Percentiles rank a stretch among this genome's conserved stretches.
Conservation (phyloP, 1,140 invertebrate genomes). For the Cherax quadricarinatus region DNA sequence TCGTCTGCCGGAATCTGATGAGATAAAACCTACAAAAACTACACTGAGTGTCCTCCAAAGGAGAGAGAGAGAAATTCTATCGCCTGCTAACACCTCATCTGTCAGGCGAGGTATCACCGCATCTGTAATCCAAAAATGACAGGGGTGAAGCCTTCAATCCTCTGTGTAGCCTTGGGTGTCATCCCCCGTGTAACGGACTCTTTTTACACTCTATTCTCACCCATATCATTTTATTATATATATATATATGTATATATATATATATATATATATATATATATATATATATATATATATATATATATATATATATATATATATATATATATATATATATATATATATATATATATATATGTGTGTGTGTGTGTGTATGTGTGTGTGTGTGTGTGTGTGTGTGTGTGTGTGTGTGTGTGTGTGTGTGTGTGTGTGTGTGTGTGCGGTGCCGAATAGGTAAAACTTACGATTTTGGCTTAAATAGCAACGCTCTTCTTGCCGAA, state of each 20-base stretch:
- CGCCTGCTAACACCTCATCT: not conserved
- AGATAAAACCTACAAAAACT: slow-evolving; percentile 5
- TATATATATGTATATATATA: not conserved
- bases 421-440: too few relatives aligned
- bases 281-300: slow-evolving; percentile 38
- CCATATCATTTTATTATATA: not conserved
- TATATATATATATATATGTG: not conserved
- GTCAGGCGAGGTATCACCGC: slow-evolving; percentile 34
- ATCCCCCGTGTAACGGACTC: slow-evolving; percentile 35
- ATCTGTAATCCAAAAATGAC: slow-evolving; percentile 64
- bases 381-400: too few relatives aligned
- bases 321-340: slow-evolving; percentile 39
- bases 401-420: too few relatives aligned
- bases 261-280: slow-evolving; percentile 12
- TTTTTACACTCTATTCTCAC: not conserved
- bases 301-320: slow-evolving; percentile 42
- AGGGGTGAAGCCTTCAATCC: not conserved
- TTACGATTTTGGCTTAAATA: too few relatives aligned
- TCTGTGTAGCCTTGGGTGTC: not conserved
- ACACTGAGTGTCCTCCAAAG: too few relatives aligned
- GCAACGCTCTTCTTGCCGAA: too few relatives aligned
- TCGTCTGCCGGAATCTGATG: slow-evolving; percentile 36
- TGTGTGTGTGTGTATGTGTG: too few relatives aligned
- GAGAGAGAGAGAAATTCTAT: not conserved
- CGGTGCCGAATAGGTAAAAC: too few relatives aligned